phyloP scores from a whole-genome alignment of 2,113 vertebrate genomes.

The Lagopus leucura region DNA sequence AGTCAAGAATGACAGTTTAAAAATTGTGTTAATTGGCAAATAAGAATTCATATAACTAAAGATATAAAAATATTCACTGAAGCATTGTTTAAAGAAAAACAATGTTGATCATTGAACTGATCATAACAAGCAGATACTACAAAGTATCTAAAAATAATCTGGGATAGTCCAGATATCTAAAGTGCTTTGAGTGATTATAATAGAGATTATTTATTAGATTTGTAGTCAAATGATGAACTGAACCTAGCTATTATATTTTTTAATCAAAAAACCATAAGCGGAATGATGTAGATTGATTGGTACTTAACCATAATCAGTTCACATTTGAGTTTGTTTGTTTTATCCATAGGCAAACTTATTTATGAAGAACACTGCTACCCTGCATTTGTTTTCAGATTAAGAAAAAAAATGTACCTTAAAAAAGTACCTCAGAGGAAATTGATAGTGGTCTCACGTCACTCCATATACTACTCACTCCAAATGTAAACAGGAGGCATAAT shows the following conservation, averaged over 20 bases:
- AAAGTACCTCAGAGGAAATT: neutral
- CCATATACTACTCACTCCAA: slow-evolving; percentile 56
- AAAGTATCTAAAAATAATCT: slow-evolving; percentile 93
- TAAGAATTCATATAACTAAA: slow-evolving; percentile 53
- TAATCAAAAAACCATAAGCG: neutral
- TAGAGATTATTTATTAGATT: slow-evolving; percentile 51
- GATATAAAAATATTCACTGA: slow-evolving; percentile 78
- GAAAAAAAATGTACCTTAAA: slow-evolving; percentile 60
- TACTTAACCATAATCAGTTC: slow-evolving; percentile 34
- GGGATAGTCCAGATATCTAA: slow-evolving; percentile 95
- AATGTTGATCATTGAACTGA: slow-evolving; percentile 97
- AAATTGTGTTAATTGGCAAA: slow-evolving; percentile 70
- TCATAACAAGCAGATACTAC: slow-evolving; percentile 90
- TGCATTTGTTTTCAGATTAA: slow-evolving; percentile 58
- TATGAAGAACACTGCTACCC: slow-evolving; percentile 32
- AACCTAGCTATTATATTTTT: neutral
- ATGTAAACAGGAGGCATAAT: slow-evolving; percentile 77
- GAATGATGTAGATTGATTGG: slow-evolving; percentile 26
- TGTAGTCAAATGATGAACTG: slow-evolving; percentile 54
- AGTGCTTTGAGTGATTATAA: slow-evolving; percentile 93
- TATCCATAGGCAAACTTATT: slow-evolving; percentile 45
- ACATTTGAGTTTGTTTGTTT: neutral
- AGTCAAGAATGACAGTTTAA: slow-evolving; percentile 59
- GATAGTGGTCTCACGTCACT: slow-evolving; percentile 66
- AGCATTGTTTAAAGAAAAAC: slow-evolving; percentile 78